A percentile compares a stretch with the other conserved stretches of the same genome.
These are phyloP conservation scores for Erannis defoliaria DNA, from an alignment of 2,888 invertebrate species.

Conservation along the genomic window DNA sequence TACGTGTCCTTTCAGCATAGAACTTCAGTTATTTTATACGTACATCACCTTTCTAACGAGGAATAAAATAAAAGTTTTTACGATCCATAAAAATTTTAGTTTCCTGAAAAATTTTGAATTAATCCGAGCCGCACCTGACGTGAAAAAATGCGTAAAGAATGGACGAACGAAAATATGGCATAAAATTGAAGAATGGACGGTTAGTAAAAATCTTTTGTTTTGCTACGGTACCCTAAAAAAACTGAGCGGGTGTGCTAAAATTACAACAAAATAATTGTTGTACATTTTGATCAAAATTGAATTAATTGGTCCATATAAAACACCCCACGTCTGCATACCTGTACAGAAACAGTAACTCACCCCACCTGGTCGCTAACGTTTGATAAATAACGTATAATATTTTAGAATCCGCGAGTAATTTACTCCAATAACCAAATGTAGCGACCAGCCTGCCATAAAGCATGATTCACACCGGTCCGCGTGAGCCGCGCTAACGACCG, in stretches of 20 bases:
- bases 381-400: conserved; percentile 29
- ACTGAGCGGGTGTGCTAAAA: not conserved
- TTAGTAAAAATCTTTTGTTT: not conserved
- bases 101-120: no score
- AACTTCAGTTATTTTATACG: no score
- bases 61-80: no score
- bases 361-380: not conserved
- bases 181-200: not conserved
- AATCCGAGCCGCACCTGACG: no score
- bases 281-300: not conserved
- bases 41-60: no score
- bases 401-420: conserved; percentile 19
- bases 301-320: not conserved
- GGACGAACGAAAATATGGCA: no score
- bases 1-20: no score
- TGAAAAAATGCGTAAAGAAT: no score
- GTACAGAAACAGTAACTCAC: not conserved
- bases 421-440: conserved; percentile 29
- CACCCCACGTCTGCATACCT: not conserved
- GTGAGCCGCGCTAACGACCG: no score
- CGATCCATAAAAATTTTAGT: no score
- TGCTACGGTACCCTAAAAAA: no score
- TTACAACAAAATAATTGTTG: not conserved
- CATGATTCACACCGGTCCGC: conserved; percentile 14
- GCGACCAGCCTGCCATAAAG: conserved; percentile 18